These are phyloP conservation scores for Microcebus ravelobensis DNA, from an alignment of 2,113 vertebrate genomes.

Conservation along the genomic window DNA sequence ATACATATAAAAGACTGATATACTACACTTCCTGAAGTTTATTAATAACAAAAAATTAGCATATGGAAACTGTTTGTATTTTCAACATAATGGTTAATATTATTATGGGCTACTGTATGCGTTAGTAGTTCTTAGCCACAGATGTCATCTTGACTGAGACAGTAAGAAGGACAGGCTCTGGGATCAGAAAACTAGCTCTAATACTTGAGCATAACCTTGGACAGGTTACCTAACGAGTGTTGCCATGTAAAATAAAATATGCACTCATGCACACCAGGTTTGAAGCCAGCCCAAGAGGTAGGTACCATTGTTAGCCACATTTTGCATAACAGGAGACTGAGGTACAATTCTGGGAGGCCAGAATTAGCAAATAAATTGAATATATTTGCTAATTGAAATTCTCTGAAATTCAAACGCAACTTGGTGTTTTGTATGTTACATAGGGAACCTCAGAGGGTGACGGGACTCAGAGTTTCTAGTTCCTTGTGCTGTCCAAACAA, in stretches of 20 bases:
- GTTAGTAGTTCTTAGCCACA: not conserved
- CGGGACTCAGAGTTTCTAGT: not conserved
- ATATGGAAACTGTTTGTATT: not conserved
- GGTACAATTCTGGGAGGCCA: not conserved
- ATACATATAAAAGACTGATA: not conserved
- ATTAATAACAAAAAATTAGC: constrained; percentile 14
- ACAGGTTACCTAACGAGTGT: not conserved
- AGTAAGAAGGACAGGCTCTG: not conserved
- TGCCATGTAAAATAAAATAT: not conserved
- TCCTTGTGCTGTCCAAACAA: not conserved
- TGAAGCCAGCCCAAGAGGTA: not conserved
- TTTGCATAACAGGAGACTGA: not conserved
- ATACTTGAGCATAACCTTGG: not conserved
- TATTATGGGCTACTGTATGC: not conserved
- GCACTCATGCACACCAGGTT: not conserved
- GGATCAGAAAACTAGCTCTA: not conserved
- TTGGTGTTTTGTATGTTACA: not conserved
- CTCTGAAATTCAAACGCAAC: not conserved
- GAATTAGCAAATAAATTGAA: not conserved
- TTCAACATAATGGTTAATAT: not conserved
- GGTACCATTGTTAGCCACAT: not conserved
- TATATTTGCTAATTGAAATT: not conserved
- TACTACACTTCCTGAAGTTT: not conserved
- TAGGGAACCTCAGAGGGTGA: not conserved
- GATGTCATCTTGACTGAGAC: not conserved